Evolutionary conservation across 2,797 vertebrate species (phyloP), one percentile per base, ranked within the genome.

Genomic region (Gymnoscopelus microlampas): DNA sequence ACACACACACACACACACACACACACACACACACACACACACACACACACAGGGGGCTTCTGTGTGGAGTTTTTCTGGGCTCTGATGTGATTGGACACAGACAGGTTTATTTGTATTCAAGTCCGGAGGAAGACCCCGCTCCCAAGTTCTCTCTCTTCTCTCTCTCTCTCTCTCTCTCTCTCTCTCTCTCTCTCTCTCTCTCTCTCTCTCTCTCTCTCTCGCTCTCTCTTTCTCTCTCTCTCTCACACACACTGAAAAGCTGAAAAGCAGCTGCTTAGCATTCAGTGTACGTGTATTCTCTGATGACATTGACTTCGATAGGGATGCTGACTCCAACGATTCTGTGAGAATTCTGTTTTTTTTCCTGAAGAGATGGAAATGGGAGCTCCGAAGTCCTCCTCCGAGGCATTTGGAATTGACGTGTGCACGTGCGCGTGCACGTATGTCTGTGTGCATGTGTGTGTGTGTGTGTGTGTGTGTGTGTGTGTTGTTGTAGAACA

Each of bases 341-440:
- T 81, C 29, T 72, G 29, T 61, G 70, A 71, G 73, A 83, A 73
- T 68, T 64, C 32, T 1, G 13, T 48, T 51, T 53, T 76, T 68
- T 69, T 61, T 77, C 71, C 70, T 58, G 24, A 66, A 82, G 49
- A 71, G 61, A 63, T 87, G 88, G 39, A 84, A 92, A 92, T 86
- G 4, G 67, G 82, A 88, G 76, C 78, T 76, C 60, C 73, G 55
- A 68, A 44, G 2, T 73, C 63, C 76, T 23, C 73, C 76, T 77
- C 53, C 49, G 14, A 72, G 71, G 32, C 80, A 65, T 47, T 66
- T 51, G 49, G 73, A 60, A 24, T n/a, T 13, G 15, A 23, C 14
- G 50, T 13, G 32, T 13, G 32, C 26, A 10, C 9, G 32, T 35
- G 39, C 11, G 6, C 5, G 8, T 48, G 15, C 10, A 61, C 66